Base-by-base conservation (phyloP, 2,797 vertebrate genomes). In the Microchirus variegatus region DNA sequence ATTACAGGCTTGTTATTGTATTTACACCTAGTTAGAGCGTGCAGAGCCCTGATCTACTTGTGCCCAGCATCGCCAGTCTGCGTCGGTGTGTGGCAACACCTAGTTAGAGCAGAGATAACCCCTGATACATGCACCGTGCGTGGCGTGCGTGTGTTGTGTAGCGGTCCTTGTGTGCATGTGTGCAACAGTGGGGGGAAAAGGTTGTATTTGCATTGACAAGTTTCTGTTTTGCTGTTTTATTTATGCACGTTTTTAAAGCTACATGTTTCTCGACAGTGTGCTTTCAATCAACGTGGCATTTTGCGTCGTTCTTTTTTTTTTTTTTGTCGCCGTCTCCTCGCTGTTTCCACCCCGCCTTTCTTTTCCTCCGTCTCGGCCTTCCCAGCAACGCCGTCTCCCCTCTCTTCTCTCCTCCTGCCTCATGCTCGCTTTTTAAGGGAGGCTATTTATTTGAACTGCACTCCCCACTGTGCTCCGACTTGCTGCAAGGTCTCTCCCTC, bases 1-100 rank as follows among this genome's bases (percentile, higher is more conserved):
- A 99, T 99, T 99, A 99, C 96, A 99, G 97, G 96, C 97, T 99
- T 99, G 97, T 99, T 99, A 99, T 99, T 99, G 96, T 99, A 99
- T 99, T 99, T 99, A 99, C 97, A 99, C 97, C 97, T 98, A 97
- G 97, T 98, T 98, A 99, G 97, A 97, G 97, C 96, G 94, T 94
- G 95, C 96, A 95, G 97, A 97, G 97, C 96, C 89, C 96, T 94
- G 96, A 98, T 98, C 95, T 95, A 96, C 95, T 96, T 93, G 92
- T 89, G 87, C 87, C 89, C 87, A 67, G 82, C 75, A 60, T 80
- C 63, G 70, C 78, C 81, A 78, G 82, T 76, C 76, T 78, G 86
- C 56, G 63, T 36, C 69, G 82, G 83, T 87, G 88, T 89, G 86
- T 89, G 85, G 87, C 87, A 88, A 90, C 88, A 90, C 87, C 88